phyloP scores from a whole-genome alignment of 1,140 invertebrate species.

The Copidosoma floridanum region DNA sequence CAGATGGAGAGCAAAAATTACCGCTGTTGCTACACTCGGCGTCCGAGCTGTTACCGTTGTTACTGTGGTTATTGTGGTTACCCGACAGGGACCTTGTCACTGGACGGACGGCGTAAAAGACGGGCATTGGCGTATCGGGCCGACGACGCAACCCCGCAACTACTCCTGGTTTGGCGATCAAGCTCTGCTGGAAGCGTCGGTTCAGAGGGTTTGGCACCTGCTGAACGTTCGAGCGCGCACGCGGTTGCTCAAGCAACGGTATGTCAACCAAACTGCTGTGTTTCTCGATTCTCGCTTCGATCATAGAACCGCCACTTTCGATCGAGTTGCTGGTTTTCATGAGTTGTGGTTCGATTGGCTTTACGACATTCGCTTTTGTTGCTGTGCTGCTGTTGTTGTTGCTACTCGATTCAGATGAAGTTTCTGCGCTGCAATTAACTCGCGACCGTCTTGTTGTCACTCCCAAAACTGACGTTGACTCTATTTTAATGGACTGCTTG shows the following conservation, averaged over 20 bases:
- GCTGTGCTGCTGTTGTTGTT: too few species aligned
- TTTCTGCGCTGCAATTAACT: neutral
- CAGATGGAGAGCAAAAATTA: neutral
- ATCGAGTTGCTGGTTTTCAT: neutral
- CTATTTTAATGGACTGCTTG: neutral
- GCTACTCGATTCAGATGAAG: neutral
- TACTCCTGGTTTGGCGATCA: conserved; percentile 9
- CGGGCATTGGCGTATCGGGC: conserved; percentile 31
- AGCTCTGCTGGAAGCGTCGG: neutral
- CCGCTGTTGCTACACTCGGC: neutral
- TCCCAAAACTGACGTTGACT: neutral
- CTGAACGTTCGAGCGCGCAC: neutral
- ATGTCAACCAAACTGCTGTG: too few species aligned
- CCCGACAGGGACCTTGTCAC: conserved; percentile 5
- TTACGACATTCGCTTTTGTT: neutral
- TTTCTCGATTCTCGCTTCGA: too few species aligned
- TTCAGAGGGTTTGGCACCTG: conserved; percentile 7
- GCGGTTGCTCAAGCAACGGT: neutral
- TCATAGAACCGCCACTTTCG: too few species aligned
- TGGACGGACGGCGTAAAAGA: conserved; percentile 5
- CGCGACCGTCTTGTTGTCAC: conserved; percentile 9
- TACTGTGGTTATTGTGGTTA: neutral
- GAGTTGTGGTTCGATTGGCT: neutral
- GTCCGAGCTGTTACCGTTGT: conserved; percentile 1
- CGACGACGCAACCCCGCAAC: conserved; percentile 11